Evolutionary conservation across 1,140 invertebrate species (phyloP).

Genomic region (Heliconius melpomene): DNA sequence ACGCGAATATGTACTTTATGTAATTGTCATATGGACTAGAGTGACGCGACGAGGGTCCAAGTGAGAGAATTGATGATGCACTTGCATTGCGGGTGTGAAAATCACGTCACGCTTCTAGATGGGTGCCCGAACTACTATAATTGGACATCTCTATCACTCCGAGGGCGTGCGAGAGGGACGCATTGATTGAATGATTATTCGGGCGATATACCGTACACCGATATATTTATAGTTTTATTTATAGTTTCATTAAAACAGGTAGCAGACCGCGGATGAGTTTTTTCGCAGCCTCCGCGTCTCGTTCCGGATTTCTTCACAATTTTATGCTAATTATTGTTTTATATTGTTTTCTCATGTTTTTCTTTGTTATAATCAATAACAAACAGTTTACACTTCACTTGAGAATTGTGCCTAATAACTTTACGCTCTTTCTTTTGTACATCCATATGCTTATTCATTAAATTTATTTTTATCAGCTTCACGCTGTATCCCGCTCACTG

Average conservation of each 20-base stretch:
- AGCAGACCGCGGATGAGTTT: constrained; percentile 44
- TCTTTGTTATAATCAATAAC: constrained; percentile 36
- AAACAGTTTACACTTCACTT: constrained; percentile 37
- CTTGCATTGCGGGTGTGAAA: constrained; percentile 44
- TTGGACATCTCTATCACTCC: constrained; percentile 37
- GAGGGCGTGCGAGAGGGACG: constrained; percentile 30
- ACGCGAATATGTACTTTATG: constrained; percentile 18
- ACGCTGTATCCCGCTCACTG: too few relatives aligned
- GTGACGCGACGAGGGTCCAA: constrained; percentile 20
- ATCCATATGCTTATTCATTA: neutral
- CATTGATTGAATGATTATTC: constrained; percentile 49
- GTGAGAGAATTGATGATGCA: constrained; percentile 32
- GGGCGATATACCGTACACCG: constrained; percentile 39
- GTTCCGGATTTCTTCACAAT: constrained; percentile 33
- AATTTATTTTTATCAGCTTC: neutral
- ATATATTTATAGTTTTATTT: constrained; percentile 52
- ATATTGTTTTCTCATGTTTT: constrained; percentile 32
- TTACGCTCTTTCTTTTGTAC: constrained; percentile 22
- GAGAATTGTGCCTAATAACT: constrained; percentile 34
- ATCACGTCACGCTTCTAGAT: constrained; percentile 46
- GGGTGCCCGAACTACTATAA: constrained; percentile 33
- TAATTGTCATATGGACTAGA: constrained; percentile 19
- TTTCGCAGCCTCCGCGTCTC: constrained; percentile 38
- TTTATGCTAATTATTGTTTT: constrained; percentile 34
- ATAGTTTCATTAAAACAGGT: constrained; percentile 49